phyloP scores from a whole-genome alignment of 2,888 invertebrate genomes.

The Cephus sareptanus region DNA sequence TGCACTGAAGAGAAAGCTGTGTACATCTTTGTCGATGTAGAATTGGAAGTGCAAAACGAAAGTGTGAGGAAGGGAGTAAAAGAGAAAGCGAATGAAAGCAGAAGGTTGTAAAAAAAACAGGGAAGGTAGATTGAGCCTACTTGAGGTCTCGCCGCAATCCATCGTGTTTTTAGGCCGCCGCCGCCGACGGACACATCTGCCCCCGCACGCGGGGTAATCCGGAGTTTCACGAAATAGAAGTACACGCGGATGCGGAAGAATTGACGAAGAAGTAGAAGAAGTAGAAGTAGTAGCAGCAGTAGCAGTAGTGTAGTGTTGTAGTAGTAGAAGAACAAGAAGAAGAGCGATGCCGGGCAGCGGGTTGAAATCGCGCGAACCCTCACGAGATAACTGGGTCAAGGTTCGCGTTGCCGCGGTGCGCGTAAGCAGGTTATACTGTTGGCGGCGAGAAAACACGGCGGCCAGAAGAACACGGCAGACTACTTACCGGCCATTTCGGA shows the following conservation, averaged over 20 bases:
- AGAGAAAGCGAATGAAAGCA: constrained; percentile 12
- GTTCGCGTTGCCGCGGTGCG: constrained; percentile 39
- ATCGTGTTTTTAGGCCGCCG: constrained; percentile 53
- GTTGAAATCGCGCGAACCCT: constrained; percentile 36
- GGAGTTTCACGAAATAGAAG: not conserved
- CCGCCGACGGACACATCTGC: constrained; percentile 55
- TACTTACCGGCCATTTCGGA: constrained; percentile 59
- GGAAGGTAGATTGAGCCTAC: constrained; percentile 49
- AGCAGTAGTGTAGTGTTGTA: constrained; percentile 17
- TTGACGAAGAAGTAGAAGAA: not conserved
- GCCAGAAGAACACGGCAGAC: constrained; percentile 26
- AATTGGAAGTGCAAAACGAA: not conserved
- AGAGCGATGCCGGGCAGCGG: constrained; percentile 10
- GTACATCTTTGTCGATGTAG: not conserved
- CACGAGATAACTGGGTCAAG: constrained; percentile 47
- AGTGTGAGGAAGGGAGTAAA: constrained; percentile 10
- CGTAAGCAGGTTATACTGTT: constrained; percentile 16
- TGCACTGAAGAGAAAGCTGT: not conserved
- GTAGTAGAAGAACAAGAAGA: constrained; percentile 14
- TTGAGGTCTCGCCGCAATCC: constrained; percentile 65
- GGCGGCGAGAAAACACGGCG: constrained; percentile 26
- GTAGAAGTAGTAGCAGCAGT: constrained; percentile 14
- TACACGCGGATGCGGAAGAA: not conserved
- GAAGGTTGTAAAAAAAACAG: constrained; percentile 17
- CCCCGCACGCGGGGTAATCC: constrained; percentile 41